phyloP scores from a whole-genome alignment of 2,888 invertebrate genomes.

The Megamerina dolium region DNA sequence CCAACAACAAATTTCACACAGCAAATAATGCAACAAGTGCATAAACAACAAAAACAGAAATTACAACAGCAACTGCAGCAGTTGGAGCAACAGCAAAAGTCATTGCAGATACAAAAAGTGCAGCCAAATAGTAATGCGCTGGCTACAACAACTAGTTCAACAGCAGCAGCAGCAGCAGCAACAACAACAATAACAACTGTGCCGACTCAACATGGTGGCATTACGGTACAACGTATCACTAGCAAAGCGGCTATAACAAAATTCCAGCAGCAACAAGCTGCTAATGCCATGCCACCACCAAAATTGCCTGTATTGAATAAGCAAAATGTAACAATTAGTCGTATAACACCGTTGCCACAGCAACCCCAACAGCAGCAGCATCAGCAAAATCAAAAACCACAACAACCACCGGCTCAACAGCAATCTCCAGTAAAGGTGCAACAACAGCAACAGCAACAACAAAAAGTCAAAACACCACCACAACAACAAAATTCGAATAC shows the following conservation, averaged over 20 bases:
- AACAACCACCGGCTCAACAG: constrained; percentile 7
- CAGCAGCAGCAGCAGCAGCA: constrained; percentile 4
- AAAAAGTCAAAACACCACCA: constrained; percentile 22
- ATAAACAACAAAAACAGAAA: constrained; percentile 24
- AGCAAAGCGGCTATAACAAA: constrained; percentile 34
- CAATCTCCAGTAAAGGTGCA: constrained; percentile 18
- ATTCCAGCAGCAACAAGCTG: constrained; percentile 16
- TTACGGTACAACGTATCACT: constrained; percentile 37
- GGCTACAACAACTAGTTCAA: constrained; percentile 23
- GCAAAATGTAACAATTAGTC: constrained; percentile 44
- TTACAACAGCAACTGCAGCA: constrained; percentile 22
- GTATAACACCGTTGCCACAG: constrained; percentile 26
- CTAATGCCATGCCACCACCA: constrained; percentile 15
- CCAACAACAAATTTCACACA: constrained; percentile 31
- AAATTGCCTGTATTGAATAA: constrained; percentile 39
- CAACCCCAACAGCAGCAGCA: constrained; percentile 13
- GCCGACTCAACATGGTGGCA: constrained; percentile 23
- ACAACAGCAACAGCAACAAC: constrained; percentile 33
- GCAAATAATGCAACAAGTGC: constrained; percentile 28
- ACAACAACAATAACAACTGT: constrained; percentile 25
- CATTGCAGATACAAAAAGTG: constrained; percentile 22
- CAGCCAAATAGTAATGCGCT: too few relatives aligned
- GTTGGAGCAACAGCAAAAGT: constrained; percentile 20
- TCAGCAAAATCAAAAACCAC: constrained; percentile 13
- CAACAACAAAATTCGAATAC: constrained; percentile 23